Evolutionary conservation across 2,888 invertebrate genomes (phyloP).

Genomic region (Campaea margaritaria): DNA sequence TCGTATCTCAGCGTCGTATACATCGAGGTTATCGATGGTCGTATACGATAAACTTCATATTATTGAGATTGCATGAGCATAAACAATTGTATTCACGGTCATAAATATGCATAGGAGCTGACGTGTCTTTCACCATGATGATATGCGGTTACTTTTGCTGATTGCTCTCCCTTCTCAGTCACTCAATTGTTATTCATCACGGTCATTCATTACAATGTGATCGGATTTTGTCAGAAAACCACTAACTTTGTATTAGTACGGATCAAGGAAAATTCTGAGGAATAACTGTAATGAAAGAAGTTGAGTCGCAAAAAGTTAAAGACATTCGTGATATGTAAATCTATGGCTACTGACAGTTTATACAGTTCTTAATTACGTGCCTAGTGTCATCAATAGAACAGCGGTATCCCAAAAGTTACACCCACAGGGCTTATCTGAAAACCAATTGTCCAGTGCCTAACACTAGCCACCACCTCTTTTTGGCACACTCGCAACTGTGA

Average conservation of each 20-base stretch:
- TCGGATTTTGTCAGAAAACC: neutral
- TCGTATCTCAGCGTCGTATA: neutral
- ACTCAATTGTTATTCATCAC: slow-evolving; percentile 1
- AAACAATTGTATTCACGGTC: neutral
- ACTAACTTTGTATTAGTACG: neutral
- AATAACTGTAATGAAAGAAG: too few species aligned
- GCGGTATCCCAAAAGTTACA: too few species aligned
- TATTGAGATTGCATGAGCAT: neutral
- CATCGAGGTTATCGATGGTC: neutral
- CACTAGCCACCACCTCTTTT: too few species aligned
- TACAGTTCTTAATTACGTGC: too few species aligned
- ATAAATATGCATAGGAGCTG: slow-evolving; percentile 11
- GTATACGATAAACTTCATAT: neutral
- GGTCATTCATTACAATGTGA: slow-evolving; percentile 1
- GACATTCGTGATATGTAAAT: too few species aligned
- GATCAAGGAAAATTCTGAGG: too few species aligned
- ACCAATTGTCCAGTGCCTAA: too few species aligned
- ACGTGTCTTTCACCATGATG: slow-evolving; percentile 6
- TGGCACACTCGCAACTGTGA: too few species aligned
- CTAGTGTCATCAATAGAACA: too few species aligned
- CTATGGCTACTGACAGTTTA: too few species aligned
- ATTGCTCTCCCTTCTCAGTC: neutral
- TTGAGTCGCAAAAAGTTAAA: too few species aligned
- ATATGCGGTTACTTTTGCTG: slow-evolving; percentile 9
- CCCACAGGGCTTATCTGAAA: too few species aligned